A percentile compares a stretch with the other conserved stretches of the same genome.
These are phyloP conservation scores for Tragelaphus scriptus DNA, from an alignment of 2,113 vertebrate genomes.

Conservation along the genomic window DNA sequence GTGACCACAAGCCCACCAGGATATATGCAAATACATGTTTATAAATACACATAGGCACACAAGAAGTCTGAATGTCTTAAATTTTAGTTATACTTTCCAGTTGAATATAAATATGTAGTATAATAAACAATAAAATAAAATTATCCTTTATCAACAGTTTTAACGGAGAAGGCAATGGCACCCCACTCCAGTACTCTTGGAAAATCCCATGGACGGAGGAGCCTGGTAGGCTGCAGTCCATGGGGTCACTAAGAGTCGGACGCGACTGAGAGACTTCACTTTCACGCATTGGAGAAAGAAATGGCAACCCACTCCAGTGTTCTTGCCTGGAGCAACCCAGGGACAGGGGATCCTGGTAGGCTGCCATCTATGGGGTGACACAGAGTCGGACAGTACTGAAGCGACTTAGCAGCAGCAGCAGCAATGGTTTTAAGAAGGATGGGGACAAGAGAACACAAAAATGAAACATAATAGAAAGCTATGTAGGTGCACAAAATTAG, in stretches of 20 bases:
- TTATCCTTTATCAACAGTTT: slow-evolving; percentile 20
- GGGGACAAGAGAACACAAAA: slow-evolving; percentile 13
- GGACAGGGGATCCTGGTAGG: too few species aligned
- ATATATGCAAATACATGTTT: neutral
- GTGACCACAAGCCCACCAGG: neutral
- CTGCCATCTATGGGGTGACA: too few species aligned
- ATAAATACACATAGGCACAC: neutral
- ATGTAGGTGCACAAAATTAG: neutral
- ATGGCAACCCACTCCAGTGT: too few species aligned
- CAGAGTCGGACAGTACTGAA: too few species aligned
- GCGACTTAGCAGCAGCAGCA: too few species aligned
- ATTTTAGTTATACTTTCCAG: slow-evolving; percentile 43
- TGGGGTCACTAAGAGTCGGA: too few species aligned
- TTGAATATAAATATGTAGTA: neutral
- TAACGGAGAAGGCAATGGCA: neutral
- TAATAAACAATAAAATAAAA: slow-evolving; percentile 32
- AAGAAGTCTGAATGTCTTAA: neutral
- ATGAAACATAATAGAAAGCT: neutral
- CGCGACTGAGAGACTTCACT: too few species aligned
- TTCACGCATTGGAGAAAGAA: too few species aligned
- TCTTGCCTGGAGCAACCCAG: too few species aligned
- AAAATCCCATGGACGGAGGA: too few species aligned
- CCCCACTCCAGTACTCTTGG: too few species aligned
- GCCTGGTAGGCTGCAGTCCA: too few species aligned
- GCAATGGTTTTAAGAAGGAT: slow-evolving; percentile 7